These are phyloP conservation scores for Phalacrocorax brasilianus DNA, from an alignment of 2,113 vertebrate genomes.

Conservation along the genomic window DNA sequence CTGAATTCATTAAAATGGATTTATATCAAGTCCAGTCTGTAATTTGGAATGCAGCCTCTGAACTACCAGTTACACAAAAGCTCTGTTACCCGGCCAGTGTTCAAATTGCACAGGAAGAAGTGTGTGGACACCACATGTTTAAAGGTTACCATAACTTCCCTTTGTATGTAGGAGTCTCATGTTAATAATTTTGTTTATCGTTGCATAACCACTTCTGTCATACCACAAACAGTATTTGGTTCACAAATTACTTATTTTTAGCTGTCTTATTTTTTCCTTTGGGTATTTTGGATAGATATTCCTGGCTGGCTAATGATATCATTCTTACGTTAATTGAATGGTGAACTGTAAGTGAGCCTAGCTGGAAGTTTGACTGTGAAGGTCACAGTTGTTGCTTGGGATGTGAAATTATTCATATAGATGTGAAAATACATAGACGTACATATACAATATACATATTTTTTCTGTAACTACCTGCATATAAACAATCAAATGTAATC, in stretches of 20 bases:
- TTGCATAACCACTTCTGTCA: slow-evolving; percentile 51
- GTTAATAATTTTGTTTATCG: slow-evolving; percentile 49
- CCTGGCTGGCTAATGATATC: not conserved
- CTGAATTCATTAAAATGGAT: slow-evolving; percentile 11
- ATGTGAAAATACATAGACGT: not conserved
- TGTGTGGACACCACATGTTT: slow-evolving; percentile 58
- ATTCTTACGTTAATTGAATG: not conserved
- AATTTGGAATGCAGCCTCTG: slow-evolving; percentile 50
- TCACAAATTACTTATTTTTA: slow-evolving; percentile 38
- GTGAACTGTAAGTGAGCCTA: not conserved
- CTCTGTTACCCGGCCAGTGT: slow-evolving; percentile 44
- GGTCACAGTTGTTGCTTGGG: not conserved
- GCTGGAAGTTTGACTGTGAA: not conserved
- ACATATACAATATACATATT: not conserved
- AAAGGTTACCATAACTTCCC: slow-evolving; percentile 39
- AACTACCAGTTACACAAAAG: slow-evolving; percentile 52
- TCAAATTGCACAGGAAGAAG: slow-evolving; percentile 59
- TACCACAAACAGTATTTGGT: slow-evolving; percentile 16
- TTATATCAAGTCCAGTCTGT: slow-evolving; percentile 44
- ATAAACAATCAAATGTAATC: not conserved
- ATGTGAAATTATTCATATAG: not conserved
- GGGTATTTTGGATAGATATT: not conserved
- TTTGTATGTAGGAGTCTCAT: not conserved
- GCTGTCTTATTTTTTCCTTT: slow-evolving; percentile 14
- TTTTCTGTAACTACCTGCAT: not conserved